phyloP scores from a whole-genome alignment of 2,888 invertebrate species.

The Xylota sylvarum region DNA sequence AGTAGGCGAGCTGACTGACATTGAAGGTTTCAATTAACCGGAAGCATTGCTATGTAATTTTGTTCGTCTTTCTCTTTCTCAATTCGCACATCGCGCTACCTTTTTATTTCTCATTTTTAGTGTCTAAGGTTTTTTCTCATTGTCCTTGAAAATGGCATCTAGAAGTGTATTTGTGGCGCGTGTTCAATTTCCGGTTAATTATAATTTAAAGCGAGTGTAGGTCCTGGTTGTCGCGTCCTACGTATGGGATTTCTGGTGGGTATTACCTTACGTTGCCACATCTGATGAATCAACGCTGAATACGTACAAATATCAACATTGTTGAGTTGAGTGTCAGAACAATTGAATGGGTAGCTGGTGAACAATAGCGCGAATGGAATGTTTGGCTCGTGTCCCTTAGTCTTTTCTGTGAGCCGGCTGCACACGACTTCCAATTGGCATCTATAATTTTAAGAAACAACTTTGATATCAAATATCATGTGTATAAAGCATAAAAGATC shows the following conservation, averaged over 20 bases:
- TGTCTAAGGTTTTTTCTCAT: constrained; percentile 70
- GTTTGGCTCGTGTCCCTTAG: constrained; percentile 71
- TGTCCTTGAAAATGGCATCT: constrained; percentile 65
- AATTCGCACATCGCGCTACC: constrained; percentile 70
- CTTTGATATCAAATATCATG: constrained; percentile 70
- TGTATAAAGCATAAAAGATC: constrained; percentile 29
- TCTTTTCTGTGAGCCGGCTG: constrained; percentile 65
- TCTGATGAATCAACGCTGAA: constrained; percentile 34
- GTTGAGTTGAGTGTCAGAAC: constrained; percentile 72
- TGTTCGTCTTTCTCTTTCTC: constrained; percentile 62
- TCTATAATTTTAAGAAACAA: constrained; percentile 63
- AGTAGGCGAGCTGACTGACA: constrained; percentile 73
- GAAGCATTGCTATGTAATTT: constrained; percentile 74
- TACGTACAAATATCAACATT: constrained; percentile 58
- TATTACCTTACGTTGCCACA: constrained; percentile 46
- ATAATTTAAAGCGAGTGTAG: constrained; percentile 78
- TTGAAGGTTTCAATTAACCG: constrained; percentile 77
- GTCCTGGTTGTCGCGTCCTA: constrained; percentile 46
- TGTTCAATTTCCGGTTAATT: constrained; percentile 85
- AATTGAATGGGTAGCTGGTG: constrained; percentile 55
- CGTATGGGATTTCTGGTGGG: constrained; percentile 26
- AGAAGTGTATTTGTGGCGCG: constrained; percentile 80
- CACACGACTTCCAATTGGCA: constrained; percentile 57
- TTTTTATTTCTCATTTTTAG: constrained; percentile 49
- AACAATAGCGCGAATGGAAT: constrained; percentile 66